Evolutionary conservation across 2,113 vertebrate genomes (phyloP).

Genomic region (Triplophysa dalaica): DNA sequence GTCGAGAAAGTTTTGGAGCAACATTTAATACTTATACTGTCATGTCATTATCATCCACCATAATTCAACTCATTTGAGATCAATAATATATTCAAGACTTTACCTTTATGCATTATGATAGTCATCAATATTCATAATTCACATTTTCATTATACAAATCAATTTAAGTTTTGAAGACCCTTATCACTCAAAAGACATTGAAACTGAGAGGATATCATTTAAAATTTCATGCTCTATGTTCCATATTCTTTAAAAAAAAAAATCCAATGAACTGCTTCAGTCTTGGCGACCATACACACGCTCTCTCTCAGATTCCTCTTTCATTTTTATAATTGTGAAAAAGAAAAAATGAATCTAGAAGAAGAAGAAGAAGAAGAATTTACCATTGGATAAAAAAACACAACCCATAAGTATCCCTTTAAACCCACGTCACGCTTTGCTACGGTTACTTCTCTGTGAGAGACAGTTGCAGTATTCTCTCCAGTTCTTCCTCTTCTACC

Average conservation of each 20-base stretch:
- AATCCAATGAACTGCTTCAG: slow-evolving; percentile 14
- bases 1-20: slow-evolving; percentile 50
- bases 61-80: slow-evolving; percentile 58
- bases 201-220: slow-evolving; percentile 32
- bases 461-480: slow-evolving; percentile 87
- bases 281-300: background rate
- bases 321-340: slow-evolving; percentile 42
- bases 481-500: slow-evolving; percentile 86
- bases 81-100: slow-evolving; percentile 34
- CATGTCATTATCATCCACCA: slow-evolving; percentile 67
- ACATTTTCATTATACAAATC: slow-evolving; percentile 59
- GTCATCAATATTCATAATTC: slow-evolving; percentile 56
- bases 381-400: slow-evolving; percentile 68
- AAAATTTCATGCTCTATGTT: slow-evolving; percentile 34
- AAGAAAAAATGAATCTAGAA: slow-evolving; percentile 62
- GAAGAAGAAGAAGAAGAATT: slow-evolving; percentile 70
- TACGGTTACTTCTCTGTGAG: slow-evolving; percentile 87
- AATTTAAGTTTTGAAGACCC: slow-evolving; percentile 59
- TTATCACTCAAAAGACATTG: slow-evolving; percentile 64
- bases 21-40: slow-evolving; percentile 68
- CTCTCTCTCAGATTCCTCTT: slow-evolving; percentile 9
- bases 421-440: slow-evolving; percentile 43
- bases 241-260: slow-evolving; percentile 16
- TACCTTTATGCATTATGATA: slow-evolving; percentile 57
- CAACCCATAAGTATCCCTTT: slow-evolving; percentile 70